Evolutionary conservation across 2,113 vertebrate genomes (phyloP), one percentile per base, ranked within the genome.

Genomic region (Urocynchramus pylzowi): DNA sequence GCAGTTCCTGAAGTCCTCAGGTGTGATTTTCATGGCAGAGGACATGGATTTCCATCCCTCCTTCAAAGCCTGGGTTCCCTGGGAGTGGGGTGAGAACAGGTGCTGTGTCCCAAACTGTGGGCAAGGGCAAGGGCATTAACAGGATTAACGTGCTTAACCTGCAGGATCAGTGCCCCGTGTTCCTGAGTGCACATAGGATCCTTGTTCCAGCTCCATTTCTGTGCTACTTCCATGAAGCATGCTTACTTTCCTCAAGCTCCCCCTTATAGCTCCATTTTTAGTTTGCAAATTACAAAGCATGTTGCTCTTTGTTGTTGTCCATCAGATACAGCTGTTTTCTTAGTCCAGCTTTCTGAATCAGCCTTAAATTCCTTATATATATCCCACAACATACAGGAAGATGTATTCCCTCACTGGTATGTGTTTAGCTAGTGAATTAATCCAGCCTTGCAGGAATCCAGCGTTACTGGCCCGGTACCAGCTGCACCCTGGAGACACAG

Each of bases 391-490:
- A 14, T 17, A 10, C 16, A 18, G 33, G 6, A 20, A 50, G 15
- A 8, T 23, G 12, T 20, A 7, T 26, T 47, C 14, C 13, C 18
- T 26, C 10, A 8, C 47, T 60, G 4, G 5, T 2, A 0, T 19
- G 0, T 10, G 18, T 61, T 56, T 7, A 49, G 37, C 16, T 60
- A 2, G 9, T 28, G 21, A 37, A 47, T 41, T 5, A 47, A 21
- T 53, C 19, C 45, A 33, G n/a, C 10, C 7, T 2, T n/a, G 10
- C 21, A 52, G 49, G 37, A 54, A 6, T 8, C 6, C 53, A 22
- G 0, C 0, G 1, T 18, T 13, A 1, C 27, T 68, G 61, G 10
- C 33, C 54, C 21, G 53, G 17, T 1, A 9, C 8, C 26, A 15
- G 68, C 59, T 44, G 44, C 3, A 0, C 22, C 28, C 33, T 8